These are phyloP conservation scores for Psilanteris sp. DNA, from an alignment of 1,140 invertebrate species.

Conservation along the genomic window DNA sequence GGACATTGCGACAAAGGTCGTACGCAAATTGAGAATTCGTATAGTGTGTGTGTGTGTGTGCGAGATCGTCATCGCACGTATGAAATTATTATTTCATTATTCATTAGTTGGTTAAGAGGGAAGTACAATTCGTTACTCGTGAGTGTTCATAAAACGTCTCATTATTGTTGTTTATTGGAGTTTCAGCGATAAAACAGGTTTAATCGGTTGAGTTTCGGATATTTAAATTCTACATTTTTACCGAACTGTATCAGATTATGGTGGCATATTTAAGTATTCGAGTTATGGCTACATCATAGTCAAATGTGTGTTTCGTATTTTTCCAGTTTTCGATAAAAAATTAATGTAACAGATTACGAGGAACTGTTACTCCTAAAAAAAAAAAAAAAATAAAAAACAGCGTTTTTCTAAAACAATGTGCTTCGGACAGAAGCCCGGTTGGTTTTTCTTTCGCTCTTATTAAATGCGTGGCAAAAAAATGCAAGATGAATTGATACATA, in stretches of 20 bases:
- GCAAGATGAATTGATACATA: too few species aligned
- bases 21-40: too few species aligned
- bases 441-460: too few species aligned
- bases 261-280: conserved; percentile 1
- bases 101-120: not conserved
- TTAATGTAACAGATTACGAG: too few species aligned
- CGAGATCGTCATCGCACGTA: too few species aligned
- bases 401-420: too few species aligned
- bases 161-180: conserved; percentile 41
- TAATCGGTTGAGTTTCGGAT: conserved; percentile 31
- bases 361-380: too few species aligned
- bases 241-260: conserved; percentile 17
- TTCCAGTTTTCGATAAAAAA: not conserved
- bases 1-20: too few species aligned
- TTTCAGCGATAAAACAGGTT: conserved; percentile 33
- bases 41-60: too few species aligned
- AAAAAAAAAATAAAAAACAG: too few species aligned
- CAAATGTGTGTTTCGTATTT: conserved; percentile 2
- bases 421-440: too few species aligned
- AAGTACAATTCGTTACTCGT: not conserved
- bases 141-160: conserved; percentile 5
- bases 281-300: conserved; percentile 4
- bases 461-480: too few species aligned
- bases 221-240: conserved; percentile 35
- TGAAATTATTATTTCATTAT: not conserved